Evolutionary conservation across 2,113 vertebrate genomes (phyloP).

Genomic region (Pseudolaguvia tuberculata): DNA sequence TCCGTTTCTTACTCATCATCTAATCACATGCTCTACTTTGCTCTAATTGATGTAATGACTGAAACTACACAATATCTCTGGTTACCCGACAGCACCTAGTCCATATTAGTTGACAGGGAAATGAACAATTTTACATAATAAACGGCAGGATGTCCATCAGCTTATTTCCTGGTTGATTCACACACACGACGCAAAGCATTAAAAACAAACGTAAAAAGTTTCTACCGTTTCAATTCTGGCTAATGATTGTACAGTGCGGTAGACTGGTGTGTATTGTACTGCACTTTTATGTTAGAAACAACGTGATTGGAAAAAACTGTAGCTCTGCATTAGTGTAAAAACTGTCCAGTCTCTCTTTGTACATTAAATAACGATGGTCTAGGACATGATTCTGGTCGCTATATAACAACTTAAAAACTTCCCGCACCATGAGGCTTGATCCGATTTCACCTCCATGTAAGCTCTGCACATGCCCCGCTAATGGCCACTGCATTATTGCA

Average conservation of each 20-base stretch:
- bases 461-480: constrained; percentile 91
- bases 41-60: background rate
- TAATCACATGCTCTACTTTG: background rate
- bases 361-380: too few relatives aligned
- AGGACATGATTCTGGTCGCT: background rate
- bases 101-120: background rate
- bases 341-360: too few relatives aligned
- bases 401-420: background rate
- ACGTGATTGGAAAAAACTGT: background rate
- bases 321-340: background rate
- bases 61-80: background rate
- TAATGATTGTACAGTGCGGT: background rate
- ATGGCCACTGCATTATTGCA: constrained; percentile 92
- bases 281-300: background rate
- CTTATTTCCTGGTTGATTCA: background rate
- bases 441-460: constrained; percentile 83
- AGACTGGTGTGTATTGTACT: background rate
- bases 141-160: background rate
- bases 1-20: background rate
- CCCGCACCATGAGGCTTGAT: constrained; percentile 60
- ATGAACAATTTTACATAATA: background rate
- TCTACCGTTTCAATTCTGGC: too few relatives aligned
- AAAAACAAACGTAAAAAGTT: too few relatives aligned
- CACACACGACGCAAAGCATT: background rate
- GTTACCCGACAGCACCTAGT: too few relatives aligned